phyloP scores from a whole-genome alignment of 1,140 invertebrate genomes.

The Campoletis sonorensis region DNA sequence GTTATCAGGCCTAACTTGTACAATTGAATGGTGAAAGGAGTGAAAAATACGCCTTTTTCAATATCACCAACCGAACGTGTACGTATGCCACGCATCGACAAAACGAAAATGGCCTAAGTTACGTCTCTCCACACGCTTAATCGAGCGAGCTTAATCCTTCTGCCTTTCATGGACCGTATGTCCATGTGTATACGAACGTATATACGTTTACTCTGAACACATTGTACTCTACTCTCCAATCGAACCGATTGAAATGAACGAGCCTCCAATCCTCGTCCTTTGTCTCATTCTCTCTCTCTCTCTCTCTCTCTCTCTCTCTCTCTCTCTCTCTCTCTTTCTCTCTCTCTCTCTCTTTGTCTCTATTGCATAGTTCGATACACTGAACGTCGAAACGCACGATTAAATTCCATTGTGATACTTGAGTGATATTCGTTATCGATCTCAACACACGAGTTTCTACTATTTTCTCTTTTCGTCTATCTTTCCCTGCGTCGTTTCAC shows the following conservation, averaged over 20 bases:
- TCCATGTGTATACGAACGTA: not conserved
- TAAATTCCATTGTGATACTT: slow-evolving; percentile 30
- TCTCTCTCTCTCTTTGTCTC: slow-evolving; percentile 2
- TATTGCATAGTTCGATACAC: slow-evolving; percentile 2
- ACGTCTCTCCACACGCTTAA: not conserved
- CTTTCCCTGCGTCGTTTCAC: not conserved
- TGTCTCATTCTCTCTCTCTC: not conserved
- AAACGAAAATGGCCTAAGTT: not conserved
- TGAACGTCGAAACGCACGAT: slow-evolving; percentile 12
- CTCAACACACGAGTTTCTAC: not conserved
- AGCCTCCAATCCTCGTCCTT: slow-evolving; percentile 9
- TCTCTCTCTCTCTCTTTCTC: slow-evolving; percentile 25
- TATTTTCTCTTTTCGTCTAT: not conserved
- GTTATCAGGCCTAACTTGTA: not conserved
- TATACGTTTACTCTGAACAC: not conserved
- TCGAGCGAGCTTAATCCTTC: not conserved
- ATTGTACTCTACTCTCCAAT: not conserved
- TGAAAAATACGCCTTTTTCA: not conserved
- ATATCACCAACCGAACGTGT: not conserved
- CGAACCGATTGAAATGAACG: slow-evolving; percentile 1
- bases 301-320: slow-evolving; percentile 18
- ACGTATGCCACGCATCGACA: not conserved
- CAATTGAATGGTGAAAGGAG: not conserved
- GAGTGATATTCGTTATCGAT: slow-evolving; percentile 33
- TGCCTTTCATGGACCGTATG: not conserved